Percentiles rank a stretch among this genome's conserved stretches.
Conservation (phyloP, 1,140 invertebrate species). For the Cardiocondyla obscurior region DNA sequence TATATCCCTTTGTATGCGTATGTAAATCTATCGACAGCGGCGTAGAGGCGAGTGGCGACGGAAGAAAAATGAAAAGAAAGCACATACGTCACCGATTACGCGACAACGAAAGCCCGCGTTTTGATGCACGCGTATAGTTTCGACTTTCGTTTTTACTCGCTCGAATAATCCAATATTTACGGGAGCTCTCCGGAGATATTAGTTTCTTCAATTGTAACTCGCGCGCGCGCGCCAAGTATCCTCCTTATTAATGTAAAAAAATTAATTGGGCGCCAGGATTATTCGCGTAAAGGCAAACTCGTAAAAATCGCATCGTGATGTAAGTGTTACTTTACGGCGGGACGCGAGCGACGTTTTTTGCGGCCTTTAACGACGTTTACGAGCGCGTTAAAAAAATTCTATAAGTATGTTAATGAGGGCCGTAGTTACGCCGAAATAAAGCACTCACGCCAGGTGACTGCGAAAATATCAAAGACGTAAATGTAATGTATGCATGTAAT, state of each 20-base stretch:
- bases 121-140: background rate
- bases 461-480: background rate
- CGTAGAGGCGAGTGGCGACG: constrained; percentile 12
- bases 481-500: background rate
- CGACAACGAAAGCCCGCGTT: background rate
- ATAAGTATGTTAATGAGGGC: constrained; percentile 16
- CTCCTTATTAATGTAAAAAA: background rate
- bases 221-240: no score
- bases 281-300: background rate
- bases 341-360: background rate
- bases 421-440: background rate
- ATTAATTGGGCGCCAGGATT: background rate
- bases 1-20: constrained; percentile 38
- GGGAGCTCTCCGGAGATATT: background rate
- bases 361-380: constrained; percentile 15
- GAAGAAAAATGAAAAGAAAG: background rate
- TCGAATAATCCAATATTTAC: background rate
- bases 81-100: background rate
- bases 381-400: constrained; percentile 10
- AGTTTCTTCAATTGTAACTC: no score
- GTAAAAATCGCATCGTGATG: background rate
- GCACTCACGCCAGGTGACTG: no score
- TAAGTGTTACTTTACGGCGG: background rate
- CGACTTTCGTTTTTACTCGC: constrained; percentile 3
- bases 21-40: constrained; percentile 43